Base-by-base conservation (phyloP, 2,797 vertebrate species). In the Chloroceryle inda region DNA sequence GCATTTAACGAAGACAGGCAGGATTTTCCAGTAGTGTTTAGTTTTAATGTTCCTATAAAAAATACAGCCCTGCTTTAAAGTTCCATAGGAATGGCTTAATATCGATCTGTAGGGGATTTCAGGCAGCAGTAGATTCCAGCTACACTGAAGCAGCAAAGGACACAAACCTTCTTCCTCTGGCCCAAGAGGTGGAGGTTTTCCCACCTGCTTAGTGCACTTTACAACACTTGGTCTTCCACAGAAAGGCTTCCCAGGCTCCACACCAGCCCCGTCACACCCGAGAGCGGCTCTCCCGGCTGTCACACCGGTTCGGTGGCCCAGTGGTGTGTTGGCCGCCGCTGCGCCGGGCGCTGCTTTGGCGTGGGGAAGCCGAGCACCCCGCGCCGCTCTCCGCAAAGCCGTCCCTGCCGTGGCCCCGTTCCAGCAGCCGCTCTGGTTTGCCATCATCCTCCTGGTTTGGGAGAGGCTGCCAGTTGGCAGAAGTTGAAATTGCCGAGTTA, bases 401-500 rank as follows among this genome's bases (percentile, higher is more conserved):
- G 5, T 33, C 92, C 76, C 76, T 27, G 83, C 77, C 1, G 0
- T 73, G 83, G 90, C 88, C 74, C 52, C 1, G 16, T 5, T 85
- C 93, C 96, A 84, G 89, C 77, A 50, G 85, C 80, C 69, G 1
- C 82, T 59, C 10, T 0, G 74, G 31, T 37, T 67, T 64, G 79
- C 89, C 89, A 88, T 72, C 91, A 1, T 73, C 93, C 71, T 69
- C 88, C 84, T 5, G 31, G 42, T 1, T 20, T 1, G 13, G 79
- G 90, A 80, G 63, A 44, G 3, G 11, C 92, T 95, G 96, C 97
- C 94, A 92, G 88, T 67, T 96, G 96, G 96, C 94, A 94, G 82
- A 13, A 72, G 91, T 5, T 1, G 24, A 22, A 72, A 87, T 87
- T 77, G 88, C 90, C 59, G 29, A 89, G 92, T 93, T 92, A 63